phyloP scores from a whole-genome alignment of 1,140 invertebrate species.

The Drosophila neocordata region DNA sequence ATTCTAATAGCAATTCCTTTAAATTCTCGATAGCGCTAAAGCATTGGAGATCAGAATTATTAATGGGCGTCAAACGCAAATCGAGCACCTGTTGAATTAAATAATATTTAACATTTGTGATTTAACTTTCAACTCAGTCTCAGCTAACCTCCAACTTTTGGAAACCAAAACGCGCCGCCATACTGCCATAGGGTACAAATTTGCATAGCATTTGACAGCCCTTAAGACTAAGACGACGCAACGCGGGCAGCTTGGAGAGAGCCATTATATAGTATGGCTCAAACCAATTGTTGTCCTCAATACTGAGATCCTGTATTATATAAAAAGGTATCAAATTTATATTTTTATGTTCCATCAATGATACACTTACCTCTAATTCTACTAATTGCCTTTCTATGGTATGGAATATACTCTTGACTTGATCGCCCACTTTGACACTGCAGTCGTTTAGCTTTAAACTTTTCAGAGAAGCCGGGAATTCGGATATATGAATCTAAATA shows the following conservation, averaged over 20 bases:
- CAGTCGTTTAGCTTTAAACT: slow-evolving; percentile 85
- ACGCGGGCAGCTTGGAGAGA: slow-evolving; percentile 87
- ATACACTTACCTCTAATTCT: slow-evolving; percentile 84
- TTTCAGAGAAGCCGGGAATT: slow-evolving; percentile 85
- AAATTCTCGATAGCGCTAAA: slow-evolving; percentile 86
- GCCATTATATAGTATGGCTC: slow-evolving; percentile 87
- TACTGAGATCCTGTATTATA: slow-evolving; percentile 85
- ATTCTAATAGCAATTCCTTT: slow-evolving; percentile 86
- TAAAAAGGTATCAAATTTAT: neutral
- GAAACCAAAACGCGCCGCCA: slow-evolving; percentile 89
- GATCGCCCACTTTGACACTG: slow-evolving; percentile 83
- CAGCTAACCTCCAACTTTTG: slow-evolving; percentile 85
- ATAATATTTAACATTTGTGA: too few species aligned
- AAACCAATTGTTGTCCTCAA: slow-evolving; percentile 88
- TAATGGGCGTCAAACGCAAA: slow-evolving; percentile 86
- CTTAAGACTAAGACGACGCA: slow-evolving; percentile 85
- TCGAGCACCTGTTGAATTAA: slow-evolving; percentile 84
- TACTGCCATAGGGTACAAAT: slow-evolving; percentile 89
- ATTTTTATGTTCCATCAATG: neutral
- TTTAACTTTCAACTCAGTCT: neutral
- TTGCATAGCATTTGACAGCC: slow-evolving; percentile 87
- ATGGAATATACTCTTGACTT: slow-evolving; percentile 84
- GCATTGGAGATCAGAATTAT: slow-evolving; percentile 87
- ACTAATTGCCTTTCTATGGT: slow-evolving; percentile 85
- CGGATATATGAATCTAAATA: slow-evolving; percentile 83